Evolutionary conservation across 2,888 invertebrate species (phyloP), one percentile per base, ranked within the genome.

Genomic region (Saturnia japonica): DNA sequence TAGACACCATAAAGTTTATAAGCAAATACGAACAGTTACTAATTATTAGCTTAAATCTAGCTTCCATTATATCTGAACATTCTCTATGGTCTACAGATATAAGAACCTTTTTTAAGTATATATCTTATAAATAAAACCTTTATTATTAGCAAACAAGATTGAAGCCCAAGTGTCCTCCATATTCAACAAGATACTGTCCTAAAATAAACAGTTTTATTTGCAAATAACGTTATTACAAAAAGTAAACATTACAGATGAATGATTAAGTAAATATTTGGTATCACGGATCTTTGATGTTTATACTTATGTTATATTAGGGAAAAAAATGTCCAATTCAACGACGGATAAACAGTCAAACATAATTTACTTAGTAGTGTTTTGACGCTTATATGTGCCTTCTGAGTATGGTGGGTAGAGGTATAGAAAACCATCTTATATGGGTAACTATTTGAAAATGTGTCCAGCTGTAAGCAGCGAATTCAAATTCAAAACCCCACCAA

Each of bases 201-300:
- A 25, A 28, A 60, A 60, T 60, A 60, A 60, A 60, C 57, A 60
- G 28, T 28, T 60, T 28, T 60, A 60, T 60, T 60, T 25, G 16
- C 57, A 28, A 60, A 16, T 60, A 60, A 60, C 16, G 28, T 28
- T 28, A 16, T 47, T 47, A 47, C 19, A 19, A 16, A 47, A 19
- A 19, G 57, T 14, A 25, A 28, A 14, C 28, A 12, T 12, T 60
- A 60, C 3, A 60, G 28, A 60, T 60, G 28, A 28, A 14, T 3
- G 28, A 14, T 25, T 60, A 54, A 54, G 12, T 60, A 28, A 60
- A 60, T 28, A 60, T 28, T 60, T 28, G 25, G 0, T 28, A 60
- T 54, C 22, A 11, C n/a, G 22, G 57, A 60, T 16, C 25, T 14
- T 60, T 28, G 3, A 60, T 60, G 25, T 60, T 60, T 28, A 28